Evolutionary conservation across 2,113 vertebrate genomes (phyloP).

Genomic region (Aldabrachelys gigantea): DNA sequence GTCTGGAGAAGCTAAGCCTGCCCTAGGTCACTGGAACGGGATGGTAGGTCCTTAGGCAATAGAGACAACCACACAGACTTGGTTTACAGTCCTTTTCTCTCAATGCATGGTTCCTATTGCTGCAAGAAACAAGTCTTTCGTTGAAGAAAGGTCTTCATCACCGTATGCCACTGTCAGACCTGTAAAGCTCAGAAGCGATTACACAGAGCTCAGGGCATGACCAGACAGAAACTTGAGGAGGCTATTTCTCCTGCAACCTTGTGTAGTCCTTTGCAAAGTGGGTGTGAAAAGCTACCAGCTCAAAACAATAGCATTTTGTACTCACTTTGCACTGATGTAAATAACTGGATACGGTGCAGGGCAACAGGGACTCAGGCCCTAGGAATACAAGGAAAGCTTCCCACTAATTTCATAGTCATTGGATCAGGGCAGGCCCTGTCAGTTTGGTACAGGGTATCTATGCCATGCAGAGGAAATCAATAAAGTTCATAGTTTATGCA

Average conservation of each 20-base stretch:
- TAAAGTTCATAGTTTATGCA: not conserved
- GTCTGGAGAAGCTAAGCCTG: not conserved
- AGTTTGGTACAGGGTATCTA: not conserved
- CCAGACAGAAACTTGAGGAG: not conserved
- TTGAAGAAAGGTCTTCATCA: not conserved
- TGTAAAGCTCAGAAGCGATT: not conserved
- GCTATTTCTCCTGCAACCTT: not conserved
- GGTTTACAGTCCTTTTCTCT: not conserved
- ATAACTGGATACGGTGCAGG: not conserved
- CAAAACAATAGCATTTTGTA: not conserved
- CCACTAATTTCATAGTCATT: not conserved
- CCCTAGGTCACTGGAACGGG: accelerated
- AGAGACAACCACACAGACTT: not conserved
- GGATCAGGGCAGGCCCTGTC: not conserved
- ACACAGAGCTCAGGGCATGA: not conserved
- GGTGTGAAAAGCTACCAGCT: not conserved
- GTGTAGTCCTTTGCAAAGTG: not conserved
- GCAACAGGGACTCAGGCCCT: not conserved
- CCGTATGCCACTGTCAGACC: no score
- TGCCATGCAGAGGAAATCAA: not conserved
- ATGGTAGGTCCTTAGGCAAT: not conserved
- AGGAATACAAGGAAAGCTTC: not conserved
- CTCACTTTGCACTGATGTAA: not conserved
- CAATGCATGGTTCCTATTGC: not conserved
- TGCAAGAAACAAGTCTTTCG: not conserved